phyloP scores from a whole-genome alignment of 2,113 vertebrate species.

The Nibea albiflora region DNA sequence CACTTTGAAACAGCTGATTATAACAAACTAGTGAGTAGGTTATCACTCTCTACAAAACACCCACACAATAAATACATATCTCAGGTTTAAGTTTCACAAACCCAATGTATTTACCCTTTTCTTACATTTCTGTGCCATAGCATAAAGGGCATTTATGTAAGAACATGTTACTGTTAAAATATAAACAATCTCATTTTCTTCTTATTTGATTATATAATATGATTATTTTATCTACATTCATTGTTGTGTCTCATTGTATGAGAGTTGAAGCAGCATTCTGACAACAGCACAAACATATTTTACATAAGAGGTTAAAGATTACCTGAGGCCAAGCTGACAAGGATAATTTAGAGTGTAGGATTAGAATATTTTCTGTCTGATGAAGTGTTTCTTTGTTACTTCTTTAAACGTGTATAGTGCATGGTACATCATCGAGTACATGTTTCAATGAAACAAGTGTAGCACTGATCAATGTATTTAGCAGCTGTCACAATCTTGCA shows the following conservation, averaged over 20 bases:
- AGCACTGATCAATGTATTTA: slow-evolving; percentile 13
- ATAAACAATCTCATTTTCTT: not conserved
- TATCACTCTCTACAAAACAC: not conserved
- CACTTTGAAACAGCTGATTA: slow-evolving; percentile 2
- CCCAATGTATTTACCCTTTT: not conserved
- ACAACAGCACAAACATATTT: not conserved
- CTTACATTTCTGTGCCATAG: slow-evolving; percentile 62
- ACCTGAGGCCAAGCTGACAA: slow-evolving; percentile 23
- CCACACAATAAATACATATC: not conserved
- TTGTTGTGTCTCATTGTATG: not conserved
- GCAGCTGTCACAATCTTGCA: slow-evolving; percentile 18
- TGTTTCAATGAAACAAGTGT: slow-evolving; percentile 19
- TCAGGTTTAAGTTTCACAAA: slow-evolving; percentile 16
- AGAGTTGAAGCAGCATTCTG: not conserved
- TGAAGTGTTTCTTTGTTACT: not conserved
- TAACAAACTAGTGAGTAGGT: no score
- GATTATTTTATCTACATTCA: not conserved
- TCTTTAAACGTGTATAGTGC: slow-evolving; percentile 22
- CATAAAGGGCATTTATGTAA: slow-evolving; percentile 43
- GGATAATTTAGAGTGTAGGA: not conserved
- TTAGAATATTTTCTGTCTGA: slow-evolving; percentile 17
- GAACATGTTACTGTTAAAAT: slow-evolving; percentile 12
- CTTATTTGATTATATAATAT: not conserved
- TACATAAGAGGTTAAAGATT: not conserved
- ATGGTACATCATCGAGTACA: slow-evolving; percentile 14